Evolutionary conservation across 2,797 vertebrate species (phyloP).

Genomic region (Tapera naevia): DNA sequence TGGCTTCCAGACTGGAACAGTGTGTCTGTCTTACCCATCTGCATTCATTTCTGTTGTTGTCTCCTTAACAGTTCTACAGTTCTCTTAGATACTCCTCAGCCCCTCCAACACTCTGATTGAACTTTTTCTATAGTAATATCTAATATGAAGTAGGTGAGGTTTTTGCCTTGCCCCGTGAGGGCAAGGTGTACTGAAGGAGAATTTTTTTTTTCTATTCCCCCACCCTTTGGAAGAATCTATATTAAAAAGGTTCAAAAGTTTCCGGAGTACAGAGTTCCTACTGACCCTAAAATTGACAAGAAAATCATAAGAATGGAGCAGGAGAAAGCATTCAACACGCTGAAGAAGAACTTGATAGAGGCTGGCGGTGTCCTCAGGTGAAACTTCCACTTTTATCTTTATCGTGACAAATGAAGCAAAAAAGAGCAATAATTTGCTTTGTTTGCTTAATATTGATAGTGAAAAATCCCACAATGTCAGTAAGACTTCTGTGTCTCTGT

Average conservation of each 20-base stretch:
- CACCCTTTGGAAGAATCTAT: conserved; percentile 78
- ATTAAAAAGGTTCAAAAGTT: conserved; percentile 89
- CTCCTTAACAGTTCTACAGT: neutral
- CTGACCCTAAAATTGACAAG: conserved; percentile 86
- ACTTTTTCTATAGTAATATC: neutral
- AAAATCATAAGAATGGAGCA: conserved; percentile 86
- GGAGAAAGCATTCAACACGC: conserved; percentile 85
- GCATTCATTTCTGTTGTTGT: neutral
- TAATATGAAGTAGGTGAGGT: neutral
- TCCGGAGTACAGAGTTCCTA: conserved; percentile 83
- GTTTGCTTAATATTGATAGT: neutral
- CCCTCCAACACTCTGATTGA: neutral
- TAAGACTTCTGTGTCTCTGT: neutral
- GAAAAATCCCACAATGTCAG: neutral
- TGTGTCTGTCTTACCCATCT: neutral
- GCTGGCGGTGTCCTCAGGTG: conserved; percentile 83
- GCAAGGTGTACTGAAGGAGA: neutral
- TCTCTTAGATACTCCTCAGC: neutral
- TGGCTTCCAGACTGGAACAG: neutral
- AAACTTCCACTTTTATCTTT: conserved; percentile 37
- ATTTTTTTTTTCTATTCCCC: neutral
- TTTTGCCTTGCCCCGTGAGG: neutral
- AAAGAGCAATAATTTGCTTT: neutral
- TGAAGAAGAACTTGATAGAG: conserved; percentile 84
- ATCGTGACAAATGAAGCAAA: neutral